Evolutionary conservation across 2,888 invertebrate species (phyloP).

Genomic region (Pollenia angustigena): DNA sequence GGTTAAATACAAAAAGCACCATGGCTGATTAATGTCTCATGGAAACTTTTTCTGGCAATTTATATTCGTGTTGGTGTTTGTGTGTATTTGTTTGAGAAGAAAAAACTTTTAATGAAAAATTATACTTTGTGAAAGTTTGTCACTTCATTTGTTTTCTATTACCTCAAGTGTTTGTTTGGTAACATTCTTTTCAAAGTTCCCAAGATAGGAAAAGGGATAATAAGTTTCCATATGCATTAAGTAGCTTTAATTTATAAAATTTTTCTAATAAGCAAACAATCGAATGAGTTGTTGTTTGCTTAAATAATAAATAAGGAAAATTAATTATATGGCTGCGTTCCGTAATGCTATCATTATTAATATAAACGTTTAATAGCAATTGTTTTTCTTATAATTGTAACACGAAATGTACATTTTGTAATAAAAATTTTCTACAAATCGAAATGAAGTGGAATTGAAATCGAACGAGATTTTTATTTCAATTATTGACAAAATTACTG

Average conservation of each 20-base stretch:
- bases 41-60: slow-evolving; percentile 44
- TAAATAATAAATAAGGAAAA: too few species aligned
- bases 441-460: too few species aligned
- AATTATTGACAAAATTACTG: too few species aligned
- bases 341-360: too few species aligned
- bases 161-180: slow-evolving; percentile 63
- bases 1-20: slow-evolving; percentile 61
- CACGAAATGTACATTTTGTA: too few species aligned
- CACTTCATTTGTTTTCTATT: slow-evolving; percentile 69
- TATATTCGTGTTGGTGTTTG: slow-evolving; percentile 16
- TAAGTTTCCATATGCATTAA: slow-evolving; percentile 16
- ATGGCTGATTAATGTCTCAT: slow-evolving; percentile 62
- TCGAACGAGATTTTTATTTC: too few species aligned
- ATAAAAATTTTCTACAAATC: too few species aligned
- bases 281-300: too few species aligned
- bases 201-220: slow-evolving; percentile 18
- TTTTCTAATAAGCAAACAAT: background rate
- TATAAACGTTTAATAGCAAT: too few species aligned
- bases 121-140: slow-evolving; percentile 60
- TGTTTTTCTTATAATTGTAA: too few species aligned
- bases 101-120: slow-evolving; percentile 56
- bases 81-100: background rate
- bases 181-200: slow-evolving; percentile 16
- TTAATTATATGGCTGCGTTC: too few species aligned
- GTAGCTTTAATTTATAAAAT: slow-evolving; percentile 16